Evolutionary conservation across 2,888 invertebrate genomes (phyloP).

Genomic region (Trilocha varians): DNA sequence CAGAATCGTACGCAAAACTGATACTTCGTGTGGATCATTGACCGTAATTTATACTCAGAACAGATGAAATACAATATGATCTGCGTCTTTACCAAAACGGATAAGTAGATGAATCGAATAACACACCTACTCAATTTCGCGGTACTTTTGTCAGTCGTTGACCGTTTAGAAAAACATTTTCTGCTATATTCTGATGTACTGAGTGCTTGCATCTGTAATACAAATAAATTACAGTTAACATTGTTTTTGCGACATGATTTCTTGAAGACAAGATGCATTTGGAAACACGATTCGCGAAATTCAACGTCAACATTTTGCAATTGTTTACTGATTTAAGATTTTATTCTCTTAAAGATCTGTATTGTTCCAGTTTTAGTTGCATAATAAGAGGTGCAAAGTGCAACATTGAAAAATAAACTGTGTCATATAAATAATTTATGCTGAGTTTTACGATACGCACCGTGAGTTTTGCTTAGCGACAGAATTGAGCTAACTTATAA

Average conservation of each 20-base stretch:
- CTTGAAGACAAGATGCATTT: neutral
- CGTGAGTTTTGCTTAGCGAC: constrained; percentile 42
- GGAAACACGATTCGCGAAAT: neutral
- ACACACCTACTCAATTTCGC: constrained; percentile 7
- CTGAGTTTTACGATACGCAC: constrained; percentile 47
- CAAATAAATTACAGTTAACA: too few relatives aligned
- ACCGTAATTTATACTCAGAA: neutral
- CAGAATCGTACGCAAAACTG: neutral
- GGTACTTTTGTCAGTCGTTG: neutral
- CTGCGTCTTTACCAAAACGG: neutral
- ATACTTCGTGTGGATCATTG: neutral
- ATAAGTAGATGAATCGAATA: constrained; percentile 22
- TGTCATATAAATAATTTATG: constrained; percentile 50
- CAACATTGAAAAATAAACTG: constrained; percentile 43
- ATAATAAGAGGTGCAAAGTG: constrained; percentile 37
- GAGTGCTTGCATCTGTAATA: too few relatives aligned
- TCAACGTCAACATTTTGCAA: neutral
- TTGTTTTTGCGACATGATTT: too few relatives aligned
- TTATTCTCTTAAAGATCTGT: constrained; percentile 12
- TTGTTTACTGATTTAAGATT: neutral
- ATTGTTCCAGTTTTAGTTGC: constrained; percentile 45
- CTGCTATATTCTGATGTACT: neutral
- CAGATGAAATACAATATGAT: neutral
- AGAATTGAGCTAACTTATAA: constrained; percentile 31
- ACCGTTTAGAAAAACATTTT: constrained; percentile 12